Evolutionary conservation across 2,113 vertebrate genomes (phyloP).

Genomic region (Cyphomyrus discorhynchus): DNA sequence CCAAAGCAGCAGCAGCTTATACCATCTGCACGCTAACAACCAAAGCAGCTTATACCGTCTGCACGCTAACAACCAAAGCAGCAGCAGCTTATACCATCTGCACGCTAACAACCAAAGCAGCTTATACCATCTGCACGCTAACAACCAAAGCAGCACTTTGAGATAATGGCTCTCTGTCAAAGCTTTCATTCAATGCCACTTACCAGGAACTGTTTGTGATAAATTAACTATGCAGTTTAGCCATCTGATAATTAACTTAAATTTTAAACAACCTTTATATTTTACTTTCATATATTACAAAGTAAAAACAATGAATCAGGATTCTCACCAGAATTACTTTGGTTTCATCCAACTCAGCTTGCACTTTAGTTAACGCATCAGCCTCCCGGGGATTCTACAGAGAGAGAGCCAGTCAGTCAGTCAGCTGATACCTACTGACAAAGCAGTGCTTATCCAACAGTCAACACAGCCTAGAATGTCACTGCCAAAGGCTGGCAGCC

Average conservation of each 20-base stretch:
- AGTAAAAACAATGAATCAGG: neutral
- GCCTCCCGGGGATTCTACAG: slow-evolving; percentile 93
- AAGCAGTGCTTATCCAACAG: neutral
- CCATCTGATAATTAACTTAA: neutral
- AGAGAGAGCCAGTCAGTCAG: neutral
- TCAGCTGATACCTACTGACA: neutral
- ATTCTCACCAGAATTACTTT: slow-evolving; percentile 90
- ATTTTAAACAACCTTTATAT: neutral
- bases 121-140: neutral
- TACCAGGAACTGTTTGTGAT: neutral
- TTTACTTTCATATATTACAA: neutral
- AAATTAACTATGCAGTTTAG: neutral
- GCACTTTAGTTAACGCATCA: slow-evolving; percentile 90
- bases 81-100: neutral
- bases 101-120: neutral
- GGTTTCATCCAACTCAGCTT: slow-evolving; percentile 93
- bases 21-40: neutral
- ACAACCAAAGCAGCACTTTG: neutral
- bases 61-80: neutral
- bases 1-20: neutral
- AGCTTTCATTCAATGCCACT: neutral
- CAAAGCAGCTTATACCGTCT: neutral
- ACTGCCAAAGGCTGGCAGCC: neutral
- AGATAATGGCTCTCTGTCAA: neutral
- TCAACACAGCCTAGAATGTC: neutral